Evolutionary conservation across 2,888 invertebrate species (phyloP).

Genomic region (Pristionchus fissidentatus): DNA sequence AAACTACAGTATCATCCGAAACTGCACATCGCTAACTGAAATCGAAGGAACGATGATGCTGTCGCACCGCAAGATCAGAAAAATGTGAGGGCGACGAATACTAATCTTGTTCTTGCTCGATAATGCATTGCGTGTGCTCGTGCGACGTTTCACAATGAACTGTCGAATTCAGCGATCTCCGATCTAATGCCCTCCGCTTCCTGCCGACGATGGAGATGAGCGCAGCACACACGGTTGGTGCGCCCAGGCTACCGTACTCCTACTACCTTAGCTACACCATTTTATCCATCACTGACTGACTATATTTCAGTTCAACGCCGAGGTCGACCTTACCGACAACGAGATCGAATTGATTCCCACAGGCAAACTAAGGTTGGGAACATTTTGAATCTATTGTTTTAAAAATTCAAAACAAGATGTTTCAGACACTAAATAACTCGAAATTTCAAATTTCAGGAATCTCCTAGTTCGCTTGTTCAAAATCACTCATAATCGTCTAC

Average conservation of each 20-base stretch:
- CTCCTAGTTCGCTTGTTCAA: constrained; percentile 57
- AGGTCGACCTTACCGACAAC: constrained; percentile 50
- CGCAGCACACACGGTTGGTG: not conserved
- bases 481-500: constrained; percentile 59
- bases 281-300: no score
- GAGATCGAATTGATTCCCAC: constrained; percentile 51
- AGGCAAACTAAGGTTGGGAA: constrained; percentile 13
- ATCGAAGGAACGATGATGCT: constrained; percentile 28
- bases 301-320: constrained; percentile 31
- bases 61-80: not conserved
- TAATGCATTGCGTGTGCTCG: not conserved
- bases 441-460: constrained; percentile 39
- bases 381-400: not conserved
- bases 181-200: constrained; percentile 51
- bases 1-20: constrained; percentile 30
- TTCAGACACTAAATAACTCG: not conserved
- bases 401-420: not conserved
- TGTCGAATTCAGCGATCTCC: constrained; percentile 54
- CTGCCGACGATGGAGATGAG: constrained; percentile 56
- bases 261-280: not conserved
- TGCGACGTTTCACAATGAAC: constrained; percentile 2
- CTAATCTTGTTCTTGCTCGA: not conserved
- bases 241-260: not conserved
- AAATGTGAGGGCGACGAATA: not conserved
- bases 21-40: constrained; percentile 2